A percentile compares a stretch with the other conserved stretches of the same genome.
These are phyloP conservation scores for Apeltes quadracus DNA, from an alignment of 2,113 vertebrate species.

Conservation along the genomic window DNA sequence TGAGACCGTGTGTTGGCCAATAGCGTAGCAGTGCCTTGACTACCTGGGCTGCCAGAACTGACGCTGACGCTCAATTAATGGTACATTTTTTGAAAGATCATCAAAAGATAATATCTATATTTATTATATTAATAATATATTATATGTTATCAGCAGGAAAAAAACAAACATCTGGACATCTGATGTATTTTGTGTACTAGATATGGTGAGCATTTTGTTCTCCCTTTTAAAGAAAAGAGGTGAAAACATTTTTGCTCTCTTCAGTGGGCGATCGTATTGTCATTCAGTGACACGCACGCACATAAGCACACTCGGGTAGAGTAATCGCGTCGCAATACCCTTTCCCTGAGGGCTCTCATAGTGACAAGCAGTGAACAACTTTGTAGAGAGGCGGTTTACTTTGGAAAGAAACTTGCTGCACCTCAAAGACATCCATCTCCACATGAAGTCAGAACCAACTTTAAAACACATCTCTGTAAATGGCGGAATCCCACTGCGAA, in stretches of 20 bases:
- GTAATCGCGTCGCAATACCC: neutral
- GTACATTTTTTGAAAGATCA: neutral
- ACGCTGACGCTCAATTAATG: no score
- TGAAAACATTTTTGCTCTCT: neutral
- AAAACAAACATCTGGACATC: neutral
- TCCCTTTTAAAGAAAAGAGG: neutral
- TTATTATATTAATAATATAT: no score
- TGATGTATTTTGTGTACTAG: neutral
- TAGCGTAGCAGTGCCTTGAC: no score
- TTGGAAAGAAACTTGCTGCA: constrained; percentile 3
- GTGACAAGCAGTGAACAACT: constrained; percentile 65
- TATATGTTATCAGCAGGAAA: neutral
- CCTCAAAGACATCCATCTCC: neutral
- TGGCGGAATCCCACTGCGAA: constrained; percentile 4
- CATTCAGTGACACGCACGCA: neutral
- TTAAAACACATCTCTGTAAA: neutral
- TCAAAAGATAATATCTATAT: neutral
- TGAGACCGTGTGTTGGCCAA: no score
- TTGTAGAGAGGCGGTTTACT: neutral
- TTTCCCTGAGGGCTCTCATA: neutral
- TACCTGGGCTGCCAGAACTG: no score
- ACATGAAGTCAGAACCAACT: neutral
- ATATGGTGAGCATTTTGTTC: neutral
- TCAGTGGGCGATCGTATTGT: neutral
- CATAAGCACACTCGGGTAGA: neutral